Evolutionary conservation across 1,140 invertebrate species (phyloP), one percentile per base, ranked within the genome.

Genomic region (Listronotus bonariensis): DNA sequence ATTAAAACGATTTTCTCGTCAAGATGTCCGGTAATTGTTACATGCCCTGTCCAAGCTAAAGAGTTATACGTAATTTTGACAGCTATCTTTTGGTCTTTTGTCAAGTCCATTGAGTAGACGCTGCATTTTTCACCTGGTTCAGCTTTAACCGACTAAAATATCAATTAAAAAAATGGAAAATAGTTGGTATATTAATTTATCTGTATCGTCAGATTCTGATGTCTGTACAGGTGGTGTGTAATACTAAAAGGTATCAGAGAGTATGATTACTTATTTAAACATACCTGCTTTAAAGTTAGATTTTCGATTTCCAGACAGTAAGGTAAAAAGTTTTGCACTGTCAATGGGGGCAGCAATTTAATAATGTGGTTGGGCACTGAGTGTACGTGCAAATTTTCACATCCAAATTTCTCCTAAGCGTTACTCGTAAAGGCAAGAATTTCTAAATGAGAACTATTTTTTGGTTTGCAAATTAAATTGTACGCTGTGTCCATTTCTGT

Each of bases 251-350:
- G 40, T 1, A n/a, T 41, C 40, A 41, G 20, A n/a, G 14, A 41
- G 11, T 41, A n/a, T 2, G 14, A n/a, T 41, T 49, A 3, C 6
- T 20, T 20, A 31, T 15, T 31, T 14, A 14, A 41, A 15, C 49
- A 61, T 6, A 68, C 59, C 65, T 77, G 73, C 61, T 73, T 76
- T 6, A 72, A 51, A 15, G 58, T 54, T 9, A 73, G 40, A 57
- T 74, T 82, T 55, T 81, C 78, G 7, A 89, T 76, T 68, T 88
- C 83, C 8, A 90, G 72, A 1, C 86, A 84, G 70, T 88, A 88
- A 1, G 91, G 91, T 31, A 94, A 80, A 45, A 87, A 85, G 76
- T 93, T 93, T 76, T 91, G 87, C 6, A 93, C 81, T 12, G 87
- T 81, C 18, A 93, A 78, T 0, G 91, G 89, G 1, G 91, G 88